phyloP scores from a whole-genome alignment of 2,113 vertebrate genomes.

The Dipodomys merriami region DNA sequence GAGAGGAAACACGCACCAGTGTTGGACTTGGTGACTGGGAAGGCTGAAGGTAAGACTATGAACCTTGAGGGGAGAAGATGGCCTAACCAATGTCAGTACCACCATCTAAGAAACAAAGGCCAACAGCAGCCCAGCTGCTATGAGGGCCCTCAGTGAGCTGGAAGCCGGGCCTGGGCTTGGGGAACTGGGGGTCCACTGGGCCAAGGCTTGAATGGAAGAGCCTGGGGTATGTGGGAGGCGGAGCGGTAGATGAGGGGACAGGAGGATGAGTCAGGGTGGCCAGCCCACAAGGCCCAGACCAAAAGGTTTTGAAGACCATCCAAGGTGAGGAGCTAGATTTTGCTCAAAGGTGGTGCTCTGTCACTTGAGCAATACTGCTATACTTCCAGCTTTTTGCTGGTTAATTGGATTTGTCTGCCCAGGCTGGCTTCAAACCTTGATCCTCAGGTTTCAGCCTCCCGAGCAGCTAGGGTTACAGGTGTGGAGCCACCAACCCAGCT shows the following conservation, averaged over 20 bases:
- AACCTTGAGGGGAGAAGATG: background rate
- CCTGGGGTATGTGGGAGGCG: background rate
- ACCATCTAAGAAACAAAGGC: conserved; percentile 39
- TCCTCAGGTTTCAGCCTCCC: too few species aligned
- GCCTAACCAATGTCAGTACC: background rate
- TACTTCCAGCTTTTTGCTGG: too few species aligned
- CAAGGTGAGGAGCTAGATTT: background rate
- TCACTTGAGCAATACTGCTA: too few species aligned
- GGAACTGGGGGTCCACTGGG: background rate
- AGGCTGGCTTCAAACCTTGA: too few species aligned
- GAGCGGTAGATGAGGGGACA: background rate
- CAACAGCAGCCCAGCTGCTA: background rate
- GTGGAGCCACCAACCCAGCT: too few species aligned
- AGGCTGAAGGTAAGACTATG: background rate
- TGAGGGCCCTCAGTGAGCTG: background rate
- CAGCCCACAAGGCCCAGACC: background rate
- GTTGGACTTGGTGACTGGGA: too few species aligned
- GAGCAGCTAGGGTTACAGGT: too few species aligned
- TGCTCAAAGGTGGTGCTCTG: background rate
- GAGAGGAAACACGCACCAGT: background rate
- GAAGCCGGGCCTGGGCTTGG: background rate
- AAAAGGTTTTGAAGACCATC: too few species aligned
- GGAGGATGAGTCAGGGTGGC: background rate
- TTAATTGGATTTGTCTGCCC: too few species aligned
- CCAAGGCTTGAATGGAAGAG: background rate